phyloP scores from a whole-genome alignment of 2,888 invertebrate species.

The Steinernema scapterisci region DNA sequence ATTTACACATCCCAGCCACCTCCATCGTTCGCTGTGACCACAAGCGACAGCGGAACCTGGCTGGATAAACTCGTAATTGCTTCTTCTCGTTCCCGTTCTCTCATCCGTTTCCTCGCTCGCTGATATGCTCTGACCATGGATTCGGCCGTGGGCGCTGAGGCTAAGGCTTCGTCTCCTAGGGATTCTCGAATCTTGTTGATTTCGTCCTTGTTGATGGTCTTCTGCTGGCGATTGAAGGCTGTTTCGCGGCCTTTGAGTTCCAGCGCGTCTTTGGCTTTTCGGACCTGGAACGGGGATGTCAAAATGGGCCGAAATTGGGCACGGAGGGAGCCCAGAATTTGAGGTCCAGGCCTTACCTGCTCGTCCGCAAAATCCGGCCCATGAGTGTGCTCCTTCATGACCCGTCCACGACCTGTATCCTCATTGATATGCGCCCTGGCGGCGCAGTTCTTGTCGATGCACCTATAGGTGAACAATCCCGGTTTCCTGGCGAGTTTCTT shows the following conservation, averaged over 20 bases:
- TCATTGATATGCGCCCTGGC: background rate
- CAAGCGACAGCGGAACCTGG: no score
- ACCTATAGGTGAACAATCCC: background rate
- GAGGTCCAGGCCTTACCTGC: background rate
- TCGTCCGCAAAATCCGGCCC: constrained; percentile 4
- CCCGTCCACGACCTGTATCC: background rate
- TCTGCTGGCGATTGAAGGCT: background rate
- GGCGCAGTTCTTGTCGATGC: background rate
- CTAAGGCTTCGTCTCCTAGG: background rate
- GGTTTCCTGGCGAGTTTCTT: background rate
- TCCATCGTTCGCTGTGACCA: no score
- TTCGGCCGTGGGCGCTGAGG: background rate
- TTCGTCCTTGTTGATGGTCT: background rate
- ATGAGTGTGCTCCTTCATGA: constrained; percentile 1
- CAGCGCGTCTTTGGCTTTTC: background rate
- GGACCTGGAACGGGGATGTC: background rate
- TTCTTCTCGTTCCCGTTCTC: background rate
- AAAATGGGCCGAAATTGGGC: no score
- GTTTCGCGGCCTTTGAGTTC: background rate
- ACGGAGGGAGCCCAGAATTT: no score
- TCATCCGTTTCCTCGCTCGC: background rate
- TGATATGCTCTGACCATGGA: background rate
- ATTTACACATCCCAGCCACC: no score
- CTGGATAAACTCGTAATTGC: no score
- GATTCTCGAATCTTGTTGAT: background rate